Evolutionary conservation across 2,888 invertebrate genomes (phyloP).

Genomic region (Euphydryas editha): DNA sequence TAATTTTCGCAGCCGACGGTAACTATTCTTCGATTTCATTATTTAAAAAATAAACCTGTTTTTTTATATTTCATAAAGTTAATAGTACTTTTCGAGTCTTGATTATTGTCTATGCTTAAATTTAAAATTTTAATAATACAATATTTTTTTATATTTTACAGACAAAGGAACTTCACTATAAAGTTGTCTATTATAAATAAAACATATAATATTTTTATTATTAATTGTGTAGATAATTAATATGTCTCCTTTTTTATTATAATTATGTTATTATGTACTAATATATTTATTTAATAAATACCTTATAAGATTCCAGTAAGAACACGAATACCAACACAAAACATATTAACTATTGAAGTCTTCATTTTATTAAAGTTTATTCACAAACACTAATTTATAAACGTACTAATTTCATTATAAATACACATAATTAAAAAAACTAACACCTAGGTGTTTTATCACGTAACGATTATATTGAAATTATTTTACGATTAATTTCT

Average conservation of each 20-base stretch:
- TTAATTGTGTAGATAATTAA: too few species aligned
- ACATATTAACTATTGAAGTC: slow-evolving; percentile 20
- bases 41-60: too few species aligned
- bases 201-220: background rate
- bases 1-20: too few species aligned
- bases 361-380: slow-evolving; percentile 20
- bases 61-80: too few species aligned
- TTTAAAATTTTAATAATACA: too few species aligned
- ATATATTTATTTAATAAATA: slow-evolving; percentile 41
- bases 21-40: too few species aligned
- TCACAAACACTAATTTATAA: slow-evolving; percentile 24
- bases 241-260: background rate
- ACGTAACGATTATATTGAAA: background rate
- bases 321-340: slow-evolving; percentile 16
- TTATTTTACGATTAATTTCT: slow-evolving; percentile 1
- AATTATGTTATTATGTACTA: background rate
- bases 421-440: slow-evolving; percentile 1
- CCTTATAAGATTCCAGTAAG: slow-evolving; percentile 70
- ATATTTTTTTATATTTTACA: too few species aligned
- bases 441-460: background rate
- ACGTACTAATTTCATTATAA: slow-evolving; percentile 23
- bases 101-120: too few species aligned
- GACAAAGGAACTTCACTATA: too few species aligned
- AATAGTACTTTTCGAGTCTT: too few species aligned
- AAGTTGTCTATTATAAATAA: too few species aligned